Evolutionary conservation across 2,888 invertebrate genomes (phyloP), one percentile per base, ranked within the genome.

Genomic region (Polyploca ridens): DNA sequence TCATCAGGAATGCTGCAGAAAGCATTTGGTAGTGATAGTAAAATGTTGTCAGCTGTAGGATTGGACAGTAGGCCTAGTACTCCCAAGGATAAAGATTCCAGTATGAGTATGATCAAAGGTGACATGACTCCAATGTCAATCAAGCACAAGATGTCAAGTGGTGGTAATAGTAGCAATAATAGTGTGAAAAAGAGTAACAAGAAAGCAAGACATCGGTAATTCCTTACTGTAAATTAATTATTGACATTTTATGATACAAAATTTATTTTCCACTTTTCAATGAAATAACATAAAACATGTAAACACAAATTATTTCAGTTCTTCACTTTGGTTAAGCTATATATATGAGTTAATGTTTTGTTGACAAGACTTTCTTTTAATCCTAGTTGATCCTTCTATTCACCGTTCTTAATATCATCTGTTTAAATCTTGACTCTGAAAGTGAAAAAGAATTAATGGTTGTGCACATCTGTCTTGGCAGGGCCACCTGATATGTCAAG

Each of bases 171-270:
- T 67, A 27, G 27, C 27, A 90, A 94, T 83, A 90, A 94, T 83
- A 96, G 95, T 69, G 94, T 95, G 57, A 97, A 97, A 87, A 97
- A 97, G 81, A 97, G 95, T 84, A 96, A 95, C 76, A 97, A 98
- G 86, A 97, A 98, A 89, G 96, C 97, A 27, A 95, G 97, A 79
- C 97, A 97, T 90, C 96, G 97, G 93, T 98, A 96, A 95, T 61
- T n/a, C 11, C 10, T 19, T n/a, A 16, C 49, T 16, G 16, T 2
- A n/a, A 16, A 5, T 49, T 10, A 16, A 49, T 46, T n/a, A 46
- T 14, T 19, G 10, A 13, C 41, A 13, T 41, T 41, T 11, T 13
- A 3, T 7, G 0, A 13, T 13, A 11, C 41, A 41, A 7, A 13
- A 41, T 8, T 5, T 46, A 46, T 46, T 46, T 14, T 6, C n/a